phyloP scores from a whole-genome alignment of 2,888 invertebrate species.

The Plebejus argus region DNA sequence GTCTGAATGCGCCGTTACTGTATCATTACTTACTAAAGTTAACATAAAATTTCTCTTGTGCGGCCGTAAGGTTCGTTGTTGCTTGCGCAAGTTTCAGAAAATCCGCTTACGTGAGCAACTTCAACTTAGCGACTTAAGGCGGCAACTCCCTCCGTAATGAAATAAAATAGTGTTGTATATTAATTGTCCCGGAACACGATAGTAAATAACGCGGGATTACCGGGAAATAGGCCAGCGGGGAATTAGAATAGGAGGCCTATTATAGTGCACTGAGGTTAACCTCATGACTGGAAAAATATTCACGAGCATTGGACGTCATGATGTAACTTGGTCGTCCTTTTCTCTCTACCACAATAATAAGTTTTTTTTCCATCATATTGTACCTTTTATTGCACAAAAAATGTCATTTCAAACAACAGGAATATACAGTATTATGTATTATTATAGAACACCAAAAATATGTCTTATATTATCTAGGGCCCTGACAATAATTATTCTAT shows the following conservation, averaged over 20 bases:
- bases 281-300: slow-evolving; percentile 9
- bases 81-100: slow-evolving; percentile 2
- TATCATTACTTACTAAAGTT: not conserved
- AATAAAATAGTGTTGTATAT: slow-evolving; percentile 76
- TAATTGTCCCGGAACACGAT: slow-evolving; percentile 74
- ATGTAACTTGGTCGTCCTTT: not conserved
- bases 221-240: slow-evolving; percentile 44
- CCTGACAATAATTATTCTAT: not conserved
- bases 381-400: no score
- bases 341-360: not conserved
- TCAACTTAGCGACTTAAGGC: slow-evolving; percentile 52
- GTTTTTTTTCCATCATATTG: no score
- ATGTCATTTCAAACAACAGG: no score
- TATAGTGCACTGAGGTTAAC: not conserved
- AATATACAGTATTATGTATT: no score
- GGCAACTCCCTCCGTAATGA: slow-evolving; percentile 65
- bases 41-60: not conserved
- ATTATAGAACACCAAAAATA: no score
- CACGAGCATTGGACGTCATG: not conserved
- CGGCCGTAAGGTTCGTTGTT: not conserved
- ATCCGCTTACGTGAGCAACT: slow-evolving; percentile 42
- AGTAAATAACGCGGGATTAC: slow-evolving; percentile 54
- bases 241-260: slow-evolving; percentile 26
- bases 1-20: no score
- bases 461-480: no score